Percentiles rank a stretch among this genome's conserved stretches.
Evolutionary conservation across 2,797 vertebrate genomes (phyloP).

Genomic region (Semaprochilodus insignis): DNA sequence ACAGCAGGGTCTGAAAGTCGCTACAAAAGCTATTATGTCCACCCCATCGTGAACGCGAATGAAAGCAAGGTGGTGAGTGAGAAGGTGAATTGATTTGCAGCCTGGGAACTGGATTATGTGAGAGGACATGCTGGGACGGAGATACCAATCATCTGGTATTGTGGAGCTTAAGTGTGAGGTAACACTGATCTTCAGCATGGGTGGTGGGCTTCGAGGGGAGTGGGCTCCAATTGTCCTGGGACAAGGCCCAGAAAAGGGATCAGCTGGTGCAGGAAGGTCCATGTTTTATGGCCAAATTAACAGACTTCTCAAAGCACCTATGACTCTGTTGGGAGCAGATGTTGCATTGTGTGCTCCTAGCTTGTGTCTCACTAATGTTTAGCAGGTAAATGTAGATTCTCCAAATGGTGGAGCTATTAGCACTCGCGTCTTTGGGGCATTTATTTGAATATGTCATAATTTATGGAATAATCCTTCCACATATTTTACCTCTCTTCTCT

Average conservation of each 20-base stretch:
- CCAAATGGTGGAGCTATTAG: background rate
- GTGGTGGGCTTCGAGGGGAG: background rate
- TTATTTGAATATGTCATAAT: too few species aligned
- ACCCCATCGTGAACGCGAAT: background rate
- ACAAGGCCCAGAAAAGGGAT: background rate
- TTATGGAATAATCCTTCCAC: background rate
- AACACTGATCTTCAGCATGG: background rate
- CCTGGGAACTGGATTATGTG: constrained; percentile 28
- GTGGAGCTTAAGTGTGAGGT: constrained; percentile 3
- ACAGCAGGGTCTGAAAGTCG: constrained; percentile 7
- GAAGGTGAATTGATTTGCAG: constrained; percentile 19
- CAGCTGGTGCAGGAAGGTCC: background rate
- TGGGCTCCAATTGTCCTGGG: background rate
- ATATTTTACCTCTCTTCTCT: too few species aligned
- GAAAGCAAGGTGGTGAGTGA: background rate
- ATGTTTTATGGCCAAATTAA: background rate
- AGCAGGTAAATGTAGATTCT: background rate
- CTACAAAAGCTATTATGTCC: background rate
- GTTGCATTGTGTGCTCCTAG: background rate
- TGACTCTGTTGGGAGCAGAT: background rate
- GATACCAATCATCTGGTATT: constrained; percentile 13
- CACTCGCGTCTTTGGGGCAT: background rate
- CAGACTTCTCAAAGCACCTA: background rate
- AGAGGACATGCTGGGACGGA: constrained; percentile 5
- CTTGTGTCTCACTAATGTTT: background rate